phyloP scores from a whole-genome alignment of 2,888 invertebrate species.

The Caenorhabditis angaria region DNA sequence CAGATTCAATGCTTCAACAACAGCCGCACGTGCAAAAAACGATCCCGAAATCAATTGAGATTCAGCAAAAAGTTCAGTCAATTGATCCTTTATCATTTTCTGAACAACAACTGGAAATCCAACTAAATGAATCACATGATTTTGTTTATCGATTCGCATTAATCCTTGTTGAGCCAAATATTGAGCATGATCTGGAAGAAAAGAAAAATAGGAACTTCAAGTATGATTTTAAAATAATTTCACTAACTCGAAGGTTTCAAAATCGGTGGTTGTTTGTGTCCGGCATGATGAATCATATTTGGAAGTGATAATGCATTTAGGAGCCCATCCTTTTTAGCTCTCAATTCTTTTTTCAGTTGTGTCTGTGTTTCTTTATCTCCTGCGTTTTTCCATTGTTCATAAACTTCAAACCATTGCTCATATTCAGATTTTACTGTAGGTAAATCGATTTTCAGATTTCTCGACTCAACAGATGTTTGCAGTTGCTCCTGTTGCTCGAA shows the following conservation, averaged over 20 bases:
- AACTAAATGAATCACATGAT: slow-evolving; percentile 46
- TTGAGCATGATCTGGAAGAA: slow-evolving; percentile 49
- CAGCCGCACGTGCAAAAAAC: slow-evolving; percentile 55
- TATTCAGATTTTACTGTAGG: slow-evolving; percentile 46
- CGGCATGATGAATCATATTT: slow-evolving; percentile 43
- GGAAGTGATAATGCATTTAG: slow-evolving; percentile 53
- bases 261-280: slow-evolving; percentile 32
- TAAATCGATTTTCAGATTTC: slow-evolving; percentile 45
- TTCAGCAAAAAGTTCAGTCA: slow-evolving; percentile 47
- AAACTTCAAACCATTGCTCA: slow-evolving; percentile 47
- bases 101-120: slow-evolving; percentile 54
- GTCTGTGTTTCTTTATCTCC: slow-evolving; percentile 26
- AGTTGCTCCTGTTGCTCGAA: slow-evolving; percentile 44
- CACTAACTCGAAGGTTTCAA: slow-evolving; percentile 46
- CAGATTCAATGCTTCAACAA: slow-evolving; percentile 59
- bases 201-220: no score
- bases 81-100: slow-evolving; percentile 43
- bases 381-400: slow-evolving; percentile 39
- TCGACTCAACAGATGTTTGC: slow-evolving; percentile 39
- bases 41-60: slow-evolving; percentile 54
- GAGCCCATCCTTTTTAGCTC: slow-evolving; percentile 44
- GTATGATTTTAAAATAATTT: neutral
- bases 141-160: slow-evolving; percentile 51
- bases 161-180: slow-evolving; percentile 48
- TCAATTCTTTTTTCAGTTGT: slow-evolving; percentile 40